phyloP scores from a whole-genome alignment of 92 coral and sea anemone species.

The Siderastrea siderea region DNA sequence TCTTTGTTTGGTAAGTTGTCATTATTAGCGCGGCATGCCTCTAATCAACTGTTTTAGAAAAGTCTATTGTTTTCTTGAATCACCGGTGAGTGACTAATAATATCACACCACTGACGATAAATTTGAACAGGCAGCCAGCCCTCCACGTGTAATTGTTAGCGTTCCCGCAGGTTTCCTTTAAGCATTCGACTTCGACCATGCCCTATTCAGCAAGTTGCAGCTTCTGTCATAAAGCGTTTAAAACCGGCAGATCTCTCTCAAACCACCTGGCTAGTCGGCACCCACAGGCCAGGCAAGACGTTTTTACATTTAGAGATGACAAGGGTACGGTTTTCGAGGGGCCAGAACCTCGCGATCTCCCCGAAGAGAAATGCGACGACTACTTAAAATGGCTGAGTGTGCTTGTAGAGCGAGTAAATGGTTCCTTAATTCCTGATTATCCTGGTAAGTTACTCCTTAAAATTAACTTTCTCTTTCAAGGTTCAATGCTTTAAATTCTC shows the following conservation, averaged over 20 bases:
- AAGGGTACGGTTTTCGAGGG: conserved; percentile 35
- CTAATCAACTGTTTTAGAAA: not conserved
- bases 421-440: conserved; percentile 37
- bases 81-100: not conserved
- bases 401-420: conserved; percentile 56
- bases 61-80: not conserved
- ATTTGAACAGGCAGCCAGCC: not conserved
- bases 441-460: conserved; percentile 17
- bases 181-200: conserved; percentile 20
- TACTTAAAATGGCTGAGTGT: conserved; percentile 55
- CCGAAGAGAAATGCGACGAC: conserved; percentile 15
- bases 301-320: conserved; percentile 25
- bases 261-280: conserved; percentile 47
- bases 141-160: too few relatives aligned
- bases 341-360: conserved; percentile 31
- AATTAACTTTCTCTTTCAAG: not conserved
- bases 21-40: conserved; percentile 44
- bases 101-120: not conserved
- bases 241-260: conserved; percentile 58
- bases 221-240: conserved; percentile 47
- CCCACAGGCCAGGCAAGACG: conserved; percentile 43
- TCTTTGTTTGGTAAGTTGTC: conserved; percentile 21
- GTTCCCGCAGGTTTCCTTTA: not conserved
- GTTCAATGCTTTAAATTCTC: too few relatives aligned
- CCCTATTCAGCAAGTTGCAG: conserved; percentile 39